phyloP scores from a whole-genome alignment of 2,113 vertebrate species.

The Murina feae region DNA sequence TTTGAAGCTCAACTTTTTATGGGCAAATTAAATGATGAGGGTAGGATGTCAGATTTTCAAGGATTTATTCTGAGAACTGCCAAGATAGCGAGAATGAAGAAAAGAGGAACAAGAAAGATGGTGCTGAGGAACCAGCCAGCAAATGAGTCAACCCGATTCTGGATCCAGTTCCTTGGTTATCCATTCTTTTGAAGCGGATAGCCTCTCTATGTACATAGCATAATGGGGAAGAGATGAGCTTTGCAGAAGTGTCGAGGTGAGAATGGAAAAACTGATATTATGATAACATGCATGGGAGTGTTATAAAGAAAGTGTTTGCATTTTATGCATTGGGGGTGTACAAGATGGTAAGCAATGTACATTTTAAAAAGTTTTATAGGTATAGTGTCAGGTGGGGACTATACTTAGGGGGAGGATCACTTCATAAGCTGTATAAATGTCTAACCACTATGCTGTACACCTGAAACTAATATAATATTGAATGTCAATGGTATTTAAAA shows the following conservation, averaged over 20 bases:
- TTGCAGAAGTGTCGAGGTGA: background rate
- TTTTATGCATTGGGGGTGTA: background rate
- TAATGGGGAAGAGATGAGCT: background rate
- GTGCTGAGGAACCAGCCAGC: background rate
- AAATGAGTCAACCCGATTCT: background rate
- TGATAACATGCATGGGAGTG: background rate
- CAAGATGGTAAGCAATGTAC: background rate
- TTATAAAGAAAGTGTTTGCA: background rate
- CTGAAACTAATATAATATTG: background rate
- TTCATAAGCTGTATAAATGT: background rate
- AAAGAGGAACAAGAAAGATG: background rate
- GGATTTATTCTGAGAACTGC: background rate
- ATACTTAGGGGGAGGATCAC: background rate
- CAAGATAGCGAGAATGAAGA: background rate
- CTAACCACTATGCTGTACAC: background rate
- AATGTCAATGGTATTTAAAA: background rate
- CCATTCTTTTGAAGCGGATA: background rate
- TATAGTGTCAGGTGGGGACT: background rate
- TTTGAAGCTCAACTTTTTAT: background rate
- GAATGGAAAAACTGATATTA: rapidly evolving
- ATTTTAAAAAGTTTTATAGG: background rate
- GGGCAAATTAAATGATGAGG: background rate
- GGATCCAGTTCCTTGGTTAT: background rate
- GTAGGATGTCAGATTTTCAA: background rate
- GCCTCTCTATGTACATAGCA: background rate